A percentile compares a stretch with the other conserved stretches of the same genome.
phyloP scores from a whole-genome alignment of 2,797 vertebrate species.

The Diglossa cyanea region DNA sequence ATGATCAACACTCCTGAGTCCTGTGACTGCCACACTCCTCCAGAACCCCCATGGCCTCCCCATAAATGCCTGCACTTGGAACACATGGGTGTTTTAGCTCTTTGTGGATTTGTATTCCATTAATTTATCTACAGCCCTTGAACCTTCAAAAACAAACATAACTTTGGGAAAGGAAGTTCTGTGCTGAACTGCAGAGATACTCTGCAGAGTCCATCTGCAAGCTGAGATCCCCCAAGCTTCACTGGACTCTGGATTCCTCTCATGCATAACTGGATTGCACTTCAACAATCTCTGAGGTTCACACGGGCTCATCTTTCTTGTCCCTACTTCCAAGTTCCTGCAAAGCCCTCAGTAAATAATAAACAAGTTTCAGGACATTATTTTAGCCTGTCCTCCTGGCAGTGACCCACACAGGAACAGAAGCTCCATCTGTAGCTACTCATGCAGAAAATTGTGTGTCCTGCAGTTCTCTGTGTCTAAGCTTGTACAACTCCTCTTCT shows the following conservation, averaged over 20 bases:
- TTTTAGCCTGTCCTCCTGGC: neutral
- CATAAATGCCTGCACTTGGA: neutral
- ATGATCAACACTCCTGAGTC: neutral
- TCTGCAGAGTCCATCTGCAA: neutral
- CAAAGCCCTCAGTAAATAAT: neutral
- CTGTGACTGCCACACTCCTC: neutral
- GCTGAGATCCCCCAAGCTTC: neutral
- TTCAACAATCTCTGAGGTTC: neutral
- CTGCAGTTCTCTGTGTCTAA: neutral
- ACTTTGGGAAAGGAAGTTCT: neutral
- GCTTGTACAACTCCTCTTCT: neutral
- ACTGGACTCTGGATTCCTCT: neutral
- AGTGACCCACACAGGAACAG: neutral
- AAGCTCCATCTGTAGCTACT: neutral
- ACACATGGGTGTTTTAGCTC: accelerated
- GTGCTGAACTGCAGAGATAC: neutral
- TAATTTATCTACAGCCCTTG: neutral
- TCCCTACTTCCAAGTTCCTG: neutral
- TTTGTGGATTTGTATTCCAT: neutral
- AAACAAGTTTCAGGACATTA: neutral
- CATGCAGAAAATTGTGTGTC: neutral
- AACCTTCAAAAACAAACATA: neutral
- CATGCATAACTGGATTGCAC: neutral
- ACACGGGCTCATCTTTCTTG: neutral
- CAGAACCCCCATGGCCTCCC: neutral